Evolutionary conservation across 2,888 invertebrate species (phyloP).

Genomic region (Orthonevra nobilis): DNA sequence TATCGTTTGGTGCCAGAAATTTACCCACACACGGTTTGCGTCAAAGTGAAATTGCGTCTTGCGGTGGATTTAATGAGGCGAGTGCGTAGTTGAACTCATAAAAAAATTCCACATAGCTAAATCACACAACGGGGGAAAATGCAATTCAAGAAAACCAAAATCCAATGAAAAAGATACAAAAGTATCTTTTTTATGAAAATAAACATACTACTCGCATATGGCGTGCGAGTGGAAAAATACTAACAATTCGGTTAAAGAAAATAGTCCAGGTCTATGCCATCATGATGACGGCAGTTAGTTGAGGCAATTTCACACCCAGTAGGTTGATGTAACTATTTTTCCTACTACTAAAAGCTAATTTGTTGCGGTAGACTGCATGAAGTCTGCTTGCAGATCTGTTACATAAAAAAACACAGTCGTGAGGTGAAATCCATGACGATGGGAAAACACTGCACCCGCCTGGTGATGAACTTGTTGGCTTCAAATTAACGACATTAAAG

Average conservation of each 20-base stretch:
- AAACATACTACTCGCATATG: slow-evolving; percentile 22
- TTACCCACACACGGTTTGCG: slow-evolving; percentile 36
- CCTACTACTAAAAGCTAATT: slow-evolving; percentile 49
- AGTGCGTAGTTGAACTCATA: slow-evolving; percentile 50
- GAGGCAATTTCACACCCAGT: slow-evolving; percentile 60
- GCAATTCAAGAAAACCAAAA: slow-evolving; percentile 30
- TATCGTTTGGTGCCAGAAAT: slow-evolving; percentile 39
- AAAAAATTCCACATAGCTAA: slow-evolving; percentile 59
- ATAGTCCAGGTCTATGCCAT: slow-evolving; percentile 38
- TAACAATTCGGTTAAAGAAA: slow-evolving; percentile 30
- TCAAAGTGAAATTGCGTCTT: slow-evolving; percentile 67
- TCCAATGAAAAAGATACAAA: slow-evolving; percentile 53
- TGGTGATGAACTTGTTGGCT: slow-evolving; percentile 35
- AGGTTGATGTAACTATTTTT: slow-evolving; percentile 65
- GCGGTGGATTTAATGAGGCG: slow-evolving; percentile 63
- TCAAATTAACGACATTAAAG: slow-evolving; percentile 6
- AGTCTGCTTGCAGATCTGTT: slow-evolving; percentile 38
- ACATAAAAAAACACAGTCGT: slow-evolving; percentile 47
- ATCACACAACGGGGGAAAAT: slow-evolving; percentile 24
- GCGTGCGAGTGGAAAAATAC: slow-evolving; percentile 21
- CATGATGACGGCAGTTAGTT: slow-evolving; percentile 34
- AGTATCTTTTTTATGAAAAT: slow-evolving; percentile 54
- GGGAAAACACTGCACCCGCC: too few species aligned
- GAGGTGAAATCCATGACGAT: slow-evolving; percentile 42
- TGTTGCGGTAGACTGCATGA: slow-evolving; percentile 59